Percentiles rank a stretch among this genome's conserved stretches.
Evolutionary conservation across 2,113 vertebrate species (phyloP).

Genomic region (Platysternon megacephalum): DNA sequence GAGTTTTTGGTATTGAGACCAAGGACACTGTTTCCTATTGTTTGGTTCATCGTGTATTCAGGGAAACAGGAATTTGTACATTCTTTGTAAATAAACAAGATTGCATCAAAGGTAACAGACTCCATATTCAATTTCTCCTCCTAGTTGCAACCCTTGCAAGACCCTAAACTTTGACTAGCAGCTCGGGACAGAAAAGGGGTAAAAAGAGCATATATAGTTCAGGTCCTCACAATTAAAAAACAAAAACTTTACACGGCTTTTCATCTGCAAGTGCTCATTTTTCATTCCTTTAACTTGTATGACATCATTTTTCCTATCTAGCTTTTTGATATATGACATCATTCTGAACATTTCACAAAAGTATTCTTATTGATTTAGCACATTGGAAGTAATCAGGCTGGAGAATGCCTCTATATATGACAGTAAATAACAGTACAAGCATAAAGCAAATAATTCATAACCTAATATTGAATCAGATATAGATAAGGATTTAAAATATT

Average conservation of each 20-base stretch:
- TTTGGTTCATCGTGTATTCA: neutral
- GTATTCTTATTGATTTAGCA: neutral
- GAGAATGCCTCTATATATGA: neutral
- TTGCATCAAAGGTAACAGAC: neutral
- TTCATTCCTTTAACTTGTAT: neutral
- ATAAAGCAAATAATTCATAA: neutral
- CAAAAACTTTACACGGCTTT: neutral
- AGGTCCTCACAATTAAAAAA: neutral
- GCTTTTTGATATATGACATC: neutral
- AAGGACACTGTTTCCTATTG: neutral
- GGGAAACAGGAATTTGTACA: neutral
- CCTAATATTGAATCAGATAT: neutral
- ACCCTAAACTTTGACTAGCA: neutral
- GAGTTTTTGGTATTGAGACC: neutral
- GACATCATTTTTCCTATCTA: neutral
- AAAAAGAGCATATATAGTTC: neutral
- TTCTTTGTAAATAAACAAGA: neutral
- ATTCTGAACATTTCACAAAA: neutral
- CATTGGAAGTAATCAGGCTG: neutral
- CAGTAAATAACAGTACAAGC: neutral
- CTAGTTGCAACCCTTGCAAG: too few relatives aligned
- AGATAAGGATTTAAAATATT: neutral
- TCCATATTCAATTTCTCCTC: neutral
- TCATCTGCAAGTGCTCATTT: neutral
- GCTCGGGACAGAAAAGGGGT: neutral